Evolutionary conservation across 1,140 invertebrate species (phyloP).

Genomic region (Drosophila watanabei): DNA sequence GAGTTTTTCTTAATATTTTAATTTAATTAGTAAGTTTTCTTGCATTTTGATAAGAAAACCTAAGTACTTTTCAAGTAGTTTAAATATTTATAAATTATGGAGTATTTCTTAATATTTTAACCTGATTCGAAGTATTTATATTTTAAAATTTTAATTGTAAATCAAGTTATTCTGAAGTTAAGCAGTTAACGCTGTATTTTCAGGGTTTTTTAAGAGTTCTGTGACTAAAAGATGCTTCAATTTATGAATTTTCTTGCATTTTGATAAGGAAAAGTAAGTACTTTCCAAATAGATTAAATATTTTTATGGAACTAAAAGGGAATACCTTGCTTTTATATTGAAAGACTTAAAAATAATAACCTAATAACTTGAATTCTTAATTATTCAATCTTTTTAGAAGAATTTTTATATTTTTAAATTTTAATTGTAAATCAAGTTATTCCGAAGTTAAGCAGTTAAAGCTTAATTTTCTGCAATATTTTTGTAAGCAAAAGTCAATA

Average conservation of each 20-base stretch:
- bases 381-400: no score
- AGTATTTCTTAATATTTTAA: not conserved
- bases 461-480: no score
- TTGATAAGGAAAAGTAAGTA: not conserved
- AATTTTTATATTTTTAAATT: no score
- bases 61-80: no score
- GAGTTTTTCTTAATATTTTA: no score
- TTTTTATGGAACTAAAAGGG: no score
- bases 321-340: not conserved
- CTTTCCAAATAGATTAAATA: not conserved
- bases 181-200: not conserved
- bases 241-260: not conserved
- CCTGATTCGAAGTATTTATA: not conserved
- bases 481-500: no score
- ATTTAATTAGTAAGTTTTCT: no score
- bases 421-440: not conserved
- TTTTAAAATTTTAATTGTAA: not conserved
- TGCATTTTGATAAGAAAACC: no score
- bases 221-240: not conserved
- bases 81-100: no score
- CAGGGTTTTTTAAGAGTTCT: not conserved
- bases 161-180: not conserved
- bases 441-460: no score
- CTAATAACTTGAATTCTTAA: no score
- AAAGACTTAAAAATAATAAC: not conserved